Conservation (phyloP, 2,113 vertebrate genomes). For the Ovibos moschatus region DNA sequence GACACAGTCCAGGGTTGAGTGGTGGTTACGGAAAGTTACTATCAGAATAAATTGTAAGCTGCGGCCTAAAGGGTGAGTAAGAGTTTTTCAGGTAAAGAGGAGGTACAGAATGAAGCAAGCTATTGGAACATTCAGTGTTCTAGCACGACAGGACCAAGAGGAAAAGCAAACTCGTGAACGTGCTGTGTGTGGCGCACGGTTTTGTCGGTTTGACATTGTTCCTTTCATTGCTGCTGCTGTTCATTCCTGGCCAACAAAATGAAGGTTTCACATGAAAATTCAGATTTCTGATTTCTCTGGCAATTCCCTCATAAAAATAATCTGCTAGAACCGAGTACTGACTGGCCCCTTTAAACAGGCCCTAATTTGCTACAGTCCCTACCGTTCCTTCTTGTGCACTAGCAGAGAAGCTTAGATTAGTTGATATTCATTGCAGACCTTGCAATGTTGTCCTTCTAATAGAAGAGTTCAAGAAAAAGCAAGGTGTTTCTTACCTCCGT, state of each 20-base stretch:
- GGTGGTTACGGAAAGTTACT: not conserved
- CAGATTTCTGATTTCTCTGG: not conserved
- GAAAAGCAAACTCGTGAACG: not conserved
- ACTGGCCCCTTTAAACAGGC: not conserved
- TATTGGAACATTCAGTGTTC: not conserved
- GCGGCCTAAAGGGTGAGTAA: not conserved
- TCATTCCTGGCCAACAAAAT: not conserved
- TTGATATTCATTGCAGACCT: not conserved
- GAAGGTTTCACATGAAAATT: not conserved
- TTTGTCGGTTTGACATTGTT: not conserved
- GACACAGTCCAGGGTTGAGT: not conserved
- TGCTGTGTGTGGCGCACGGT: not conserved
- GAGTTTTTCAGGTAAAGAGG: not conserved
- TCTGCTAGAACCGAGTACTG: not conserved
- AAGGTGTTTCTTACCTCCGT: not conserved
- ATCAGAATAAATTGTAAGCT: not conserved
- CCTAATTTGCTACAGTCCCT: not conserved
- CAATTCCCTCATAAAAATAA: not conserved
- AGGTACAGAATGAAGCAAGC: not conserved
- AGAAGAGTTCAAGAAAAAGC: not conserved
- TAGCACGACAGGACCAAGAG: not conserved
- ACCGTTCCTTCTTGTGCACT: not conserved
- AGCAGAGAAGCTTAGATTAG: not conserved
- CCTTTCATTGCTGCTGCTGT: not conserved
- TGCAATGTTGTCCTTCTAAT: not conserved